These are phyloP conservation scores for Eidolon dupreanum DNA, from an alignment of 2,797 vertebrate species.

Conservation along the genomic window DNA sequence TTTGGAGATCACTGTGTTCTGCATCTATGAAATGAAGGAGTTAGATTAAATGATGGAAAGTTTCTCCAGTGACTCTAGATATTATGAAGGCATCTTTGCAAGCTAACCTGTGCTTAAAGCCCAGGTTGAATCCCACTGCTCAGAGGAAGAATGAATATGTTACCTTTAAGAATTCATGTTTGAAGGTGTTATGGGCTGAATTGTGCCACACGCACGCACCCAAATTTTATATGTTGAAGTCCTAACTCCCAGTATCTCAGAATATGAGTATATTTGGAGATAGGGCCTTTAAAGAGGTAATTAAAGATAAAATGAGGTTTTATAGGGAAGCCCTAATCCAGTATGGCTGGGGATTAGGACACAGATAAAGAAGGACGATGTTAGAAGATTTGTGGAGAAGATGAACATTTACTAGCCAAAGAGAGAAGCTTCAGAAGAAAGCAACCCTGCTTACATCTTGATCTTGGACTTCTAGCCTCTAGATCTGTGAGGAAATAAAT, in stretches of 20 bases:
- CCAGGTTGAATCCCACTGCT: neutral
- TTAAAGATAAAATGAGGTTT: slow-evolving; percentile 20
- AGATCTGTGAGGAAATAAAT: slow-evolving; percentile 12
- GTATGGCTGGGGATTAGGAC: neutral
- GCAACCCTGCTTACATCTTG: neutral
- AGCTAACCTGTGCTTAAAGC: neutral
- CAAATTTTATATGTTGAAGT: neutral
- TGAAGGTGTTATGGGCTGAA: neutral
- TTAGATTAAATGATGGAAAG: neutral
- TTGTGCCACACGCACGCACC: neutral
- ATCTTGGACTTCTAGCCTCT: neutral
- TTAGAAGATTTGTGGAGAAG: neutral
- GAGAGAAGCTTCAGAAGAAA: neutral
- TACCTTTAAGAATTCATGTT: neutral
- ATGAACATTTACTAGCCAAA: neutral
- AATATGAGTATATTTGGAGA: neutral
- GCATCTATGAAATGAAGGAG: neutral
- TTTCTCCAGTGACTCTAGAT: neutral
- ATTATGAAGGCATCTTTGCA: neutral
- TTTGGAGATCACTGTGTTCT: neutral
- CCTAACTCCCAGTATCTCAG: neutral
- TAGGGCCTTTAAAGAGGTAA: neutral
- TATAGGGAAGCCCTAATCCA: neutral
- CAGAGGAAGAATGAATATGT: neutral
- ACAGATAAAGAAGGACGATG: neutral